Percentiles rank a stretch among this genome's conserved stretches.
Evolutionary conservation across 2,797 vertebrate species (phyloP).

Genomic region (Petrocephalus schoutedeni): DNA sequence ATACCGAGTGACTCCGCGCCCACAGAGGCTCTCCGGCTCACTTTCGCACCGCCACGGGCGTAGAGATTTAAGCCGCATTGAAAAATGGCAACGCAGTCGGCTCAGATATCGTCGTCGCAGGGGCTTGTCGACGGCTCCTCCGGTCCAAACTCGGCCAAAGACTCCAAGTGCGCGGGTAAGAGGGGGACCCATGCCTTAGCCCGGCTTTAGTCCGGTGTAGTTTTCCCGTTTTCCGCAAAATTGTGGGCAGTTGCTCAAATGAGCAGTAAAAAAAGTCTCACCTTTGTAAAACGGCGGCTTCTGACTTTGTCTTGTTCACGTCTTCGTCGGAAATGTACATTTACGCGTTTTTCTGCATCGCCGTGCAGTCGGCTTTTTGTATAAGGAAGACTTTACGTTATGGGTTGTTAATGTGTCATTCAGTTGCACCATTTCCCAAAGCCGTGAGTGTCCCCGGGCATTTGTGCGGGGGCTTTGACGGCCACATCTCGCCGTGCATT

Average conservation of each 20-base stretch:
- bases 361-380: too few species aligned
- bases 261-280: not conserved
- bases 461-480: not conserved
- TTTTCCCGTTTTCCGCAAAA: not conserved
- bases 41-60: slow-evolving; percentile 26
- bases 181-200: not conserved
- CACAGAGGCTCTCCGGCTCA: not conserved
- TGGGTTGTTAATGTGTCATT: not conserved
- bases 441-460: not conserved
- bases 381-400: not conserved
- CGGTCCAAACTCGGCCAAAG: slow-evolving; percentile 63
- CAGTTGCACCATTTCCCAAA: not conserved
- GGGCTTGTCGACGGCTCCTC: slow-evolving; percentile 53
- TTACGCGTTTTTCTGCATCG: not conserved
- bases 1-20: slow-evolving; percentile 5
- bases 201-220: not conserved
- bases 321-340: not conserved
- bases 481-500: not conserved
- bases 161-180: slow-evolving; percentile 70
- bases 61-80: slow-evolving; percentile 35
- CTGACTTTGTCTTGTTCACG: not conserved
- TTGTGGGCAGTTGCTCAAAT: not conserved
- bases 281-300: not conserved
- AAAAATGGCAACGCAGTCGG: slow-evolving; percentile 67
- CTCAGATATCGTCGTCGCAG: slow-evolving; percentile 71